Evolutionary conservation across 1,140 invertebrate species (phyloP).

Genomic region (Pachypeltis micranthus): DNA sequence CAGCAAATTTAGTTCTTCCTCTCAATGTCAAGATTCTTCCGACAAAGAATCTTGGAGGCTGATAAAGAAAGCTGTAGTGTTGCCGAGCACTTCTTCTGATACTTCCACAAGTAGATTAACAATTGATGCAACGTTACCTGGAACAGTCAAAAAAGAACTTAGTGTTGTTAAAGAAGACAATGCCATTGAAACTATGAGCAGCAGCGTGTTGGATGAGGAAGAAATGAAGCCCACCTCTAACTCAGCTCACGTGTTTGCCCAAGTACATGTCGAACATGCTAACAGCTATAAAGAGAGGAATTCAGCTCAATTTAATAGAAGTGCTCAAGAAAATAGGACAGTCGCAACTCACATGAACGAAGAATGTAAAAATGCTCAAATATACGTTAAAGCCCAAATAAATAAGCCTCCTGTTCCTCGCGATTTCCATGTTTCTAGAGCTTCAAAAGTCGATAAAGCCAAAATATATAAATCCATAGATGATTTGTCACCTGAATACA

Average conservation of each 20-base stretch:
- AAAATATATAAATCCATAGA: constrained; percentile 59
- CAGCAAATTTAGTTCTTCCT: neutral
- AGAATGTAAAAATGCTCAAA: neutral
- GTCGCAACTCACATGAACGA: neutral
- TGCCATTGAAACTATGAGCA: neutral
- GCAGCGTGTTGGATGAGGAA: neutral
- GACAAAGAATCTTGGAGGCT: constrained; percentile 14
- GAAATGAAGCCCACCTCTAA: neutral
- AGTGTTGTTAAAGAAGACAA: neutral
- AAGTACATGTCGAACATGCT: neutral
- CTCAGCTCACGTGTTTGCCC: neutral
- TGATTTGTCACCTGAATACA: constrained; percentile 76
- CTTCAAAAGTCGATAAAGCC: neutral
- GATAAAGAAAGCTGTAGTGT: constrained; percentile 14
- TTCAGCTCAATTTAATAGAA: constrained; percentile 16
- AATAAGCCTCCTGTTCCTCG: neutral
- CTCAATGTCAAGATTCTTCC: neutral
- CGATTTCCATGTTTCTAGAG: neutral
- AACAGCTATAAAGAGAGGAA: neutral
- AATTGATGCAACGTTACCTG: neutral
- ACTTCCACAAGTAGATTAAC: neutral
- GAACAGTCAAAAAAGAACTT: neutral
- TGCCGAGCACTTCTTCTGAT: neutral
- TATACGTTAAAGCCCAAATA: neutral
- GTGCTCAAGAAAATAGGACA: constrained; percentile 17